phyloP scores from a whole-genome alignment of 2,888 invertebrate genomes.

The Drosophila birchii region DNA sequence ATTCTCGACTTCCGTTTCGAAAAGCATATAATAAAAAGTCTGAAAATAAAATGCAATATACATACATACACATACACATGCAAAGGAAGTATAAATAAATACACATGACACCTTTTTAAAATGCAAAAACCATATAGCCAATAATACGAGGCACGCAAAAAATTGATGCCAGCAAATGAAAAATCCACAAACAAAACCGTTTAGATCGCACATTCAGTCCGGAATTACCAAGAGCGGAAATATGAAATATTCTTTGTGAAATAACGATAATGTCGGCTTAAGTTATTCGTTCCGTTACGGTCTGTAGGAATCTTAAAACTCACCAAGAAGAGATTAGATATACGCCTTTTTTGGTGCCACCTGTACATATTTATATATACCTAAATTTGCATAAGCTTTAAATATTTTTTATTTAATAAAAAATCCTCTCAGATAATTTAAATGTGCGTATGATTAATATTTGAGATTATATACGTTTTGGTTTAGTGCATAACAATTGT shows the following conservation, averaged over 20 bases:
- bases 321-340: not conserved
- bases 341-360: constrained; percentile 28
- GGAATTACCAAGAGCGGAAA: not conserved
- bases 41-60: constrained; percentile 58
- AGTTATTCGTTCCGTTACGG: constrained; percentile 5
- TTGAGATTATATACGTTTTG: constrained; percentile 6
- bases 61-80: constrained; percentile 16
- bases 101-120: constrained; percentile 42
- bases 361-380: constrained; percentile 30
- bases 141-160: constrained; percentile 8
- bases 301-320: constrained; percentile 1
- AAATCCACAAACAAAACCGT: constrained; percentile 10
- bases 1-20: constrained; percentile 75
- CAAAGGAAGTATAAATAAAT: constrained; percentile 46
- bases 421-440: constrained; percentile 19
- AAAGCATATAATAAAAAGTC: constrained; percentile 74
- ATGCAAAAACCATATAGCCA: constrained; percentile 28
- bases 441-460: constrained; percentile 10
- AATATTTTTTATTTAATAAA: constrained; percentile 12
- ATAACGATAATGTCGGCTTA: constrained; percentile 1
- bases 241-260: constrained; percentile 15
- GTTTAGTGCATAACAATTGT: constrained; percentile 21
- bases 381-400: constrained; percentile 23
- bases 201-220: constrained; percentile 10
- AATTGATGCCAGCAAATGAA: constrained; percentile 11